Evolutionary conservation across 2,888 invertebrate species (phyloP).

Genomic region (Drosophila neutralis): DNA sequence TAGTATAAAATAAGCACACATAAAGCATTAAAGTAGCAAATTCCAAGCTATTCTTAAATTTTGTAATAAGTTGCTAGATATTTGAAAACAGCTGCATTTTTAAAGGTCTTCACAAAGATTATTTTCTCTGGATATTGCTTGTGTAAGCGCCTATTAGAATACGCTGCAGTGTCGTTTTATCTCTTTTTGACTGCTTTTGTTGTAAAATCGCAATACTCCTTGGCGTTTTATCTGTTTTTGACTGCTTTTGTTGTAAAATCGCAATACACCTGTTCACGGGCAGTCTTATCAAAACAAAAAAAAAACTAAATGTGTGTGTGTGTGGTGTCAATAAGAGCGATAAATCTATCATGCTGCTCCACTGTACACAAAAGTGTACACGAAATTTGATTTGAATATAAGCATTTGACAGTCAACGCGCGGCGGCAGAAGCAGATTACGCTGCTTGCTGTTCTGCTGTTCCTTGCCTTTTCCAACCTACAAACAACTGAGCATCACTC

Average conservation of each 20-base stretch:
- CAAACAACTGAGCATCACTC: conserved; percentile 71
- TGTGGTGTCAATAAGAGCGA: conserved; percentile 40
- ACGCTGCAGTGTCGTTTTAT: conserved; percentile 7
- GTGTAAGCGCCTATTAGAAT: conserved; percentile 14
- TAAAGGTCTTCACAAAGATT: too few relatives aligned
- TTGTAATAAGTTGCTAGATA: neutral
- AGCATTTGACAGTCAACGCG: conserved; percentile 65
- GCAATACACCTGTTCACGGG: conserved; percentile 55
- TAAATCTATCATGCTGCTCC: conserved; percentile 44
- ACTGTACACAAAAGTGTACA: conserved; percentile 54
- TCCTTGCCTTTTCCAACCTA: conserved; percentile 65
- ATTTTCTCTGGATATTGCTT: conserved; percentile 13
- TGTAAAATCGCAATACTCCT: conserved; percentile 56
- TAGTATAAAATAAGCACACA: neutral
- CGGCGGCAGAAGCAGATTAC: conserved; percentile 54
- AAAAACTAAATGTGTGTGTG: conserved; percentile 38
- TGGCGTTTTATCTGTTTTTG: conserved; percentile 9
- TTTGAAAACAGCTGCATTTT: neutral
- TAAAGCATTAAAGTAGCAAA: neutral
- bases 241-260: conserved; percentile 35
- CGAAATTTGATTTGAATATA: conserved; percentile 73
- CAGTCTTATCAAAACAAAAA: conserved; percentile 48
- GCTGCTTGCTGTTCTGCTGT: conserved; percentile 56
- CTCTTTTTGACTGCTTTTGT: conserved; percentile 23
- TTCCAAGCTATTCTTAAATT: neutral